phyloP scores from a whole-genome alignment of 2,797 vertebrate genomes.

The Lithobates pipiens region DNA sequence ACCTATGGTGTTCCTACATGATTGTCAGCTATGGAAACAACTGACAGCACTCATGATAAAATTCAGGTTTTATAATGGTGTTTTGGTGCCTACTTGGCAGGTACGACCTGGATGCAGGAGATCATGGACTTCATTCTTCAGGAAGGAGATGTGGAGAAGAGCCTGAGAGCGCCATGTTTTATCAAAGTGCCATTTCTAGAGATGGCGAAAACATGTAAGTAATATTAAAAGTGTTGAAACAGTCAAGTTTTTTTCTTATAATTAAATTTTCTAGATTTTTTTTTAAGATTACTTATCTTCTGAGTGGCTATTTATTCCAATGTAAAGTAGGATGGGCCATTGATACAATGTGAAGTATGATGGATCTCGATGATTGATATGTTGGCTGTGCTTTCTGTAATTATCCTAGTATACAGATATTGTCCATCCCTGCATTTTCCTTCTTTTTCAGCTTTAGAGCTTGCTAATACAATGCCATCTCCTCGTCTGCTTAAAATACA shows the following conservation, averaged over 20 bases:
- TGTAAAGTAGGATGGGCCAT: too few species aligned
- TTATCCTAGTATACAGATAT: too few species aligned
- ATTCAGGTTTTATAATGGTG: too few species aligned
- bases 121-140: conserved; percentile 77
- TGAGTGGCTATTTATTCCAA: too few species aligned
- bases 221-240: neutral
- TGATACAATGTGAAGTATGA: too few species aligned
- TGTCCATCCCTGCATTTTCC: too few species aligned
- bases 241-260: conserved; percentile 65
- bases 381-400: too few species aligned
- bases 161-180: conserved; percentile 68
- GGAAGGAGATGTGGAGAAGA: conserved; percentile 71
- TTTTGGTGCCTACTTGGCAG: conserved; percentile 57
- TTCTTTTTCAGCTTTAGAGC: conserved; percentile 64
- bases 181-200: conserved; percentile 76
- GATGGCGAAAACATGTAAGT: conserved; percentile 6
- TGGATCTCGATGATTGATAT: too few species aligned
- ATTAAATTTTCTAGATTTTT: neutral
- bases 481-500: conserved; percentile 87
- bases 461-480: conserved; percentile 73
- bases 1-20: too few species aligned
- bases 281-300: too few species aligned
- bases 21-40: too few species aligned
- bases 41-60: too few species aligned
- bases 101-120: conserved; percentile 79